A percentile compares a stretch with the other conserved stretches of the same genome.
phyloP scores from a whole-genome alignment of 1,140 invertebrate genomes.

The Drosophila sproati region DNA sequence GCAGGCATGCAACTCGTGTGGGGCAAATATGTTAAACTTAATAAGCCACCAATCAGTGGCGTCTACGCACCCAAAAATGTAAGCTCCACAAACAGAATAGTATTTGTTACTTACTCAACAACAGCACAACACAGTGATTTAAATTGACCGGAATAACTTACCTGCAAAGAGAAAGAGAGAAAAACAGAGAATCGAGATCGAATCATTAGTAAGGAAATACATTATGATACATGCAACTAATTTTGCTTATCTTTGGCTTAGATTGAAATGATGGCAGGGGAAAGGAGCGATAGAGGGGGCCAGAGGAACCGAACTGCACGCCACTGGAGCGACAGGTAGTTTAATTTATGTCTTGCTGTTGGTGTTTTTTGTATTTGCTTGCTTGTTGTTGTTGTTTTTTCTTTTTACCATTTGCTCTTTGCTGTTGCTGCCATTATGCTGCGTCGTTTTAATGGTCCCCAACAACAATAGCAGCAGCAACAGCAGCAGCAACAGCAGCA shows the following conservation, averaged over 20 bases:
- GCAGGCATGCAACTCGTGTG: slow-evolving; percentile 38
- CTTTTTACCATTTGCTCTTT: slow-evolving; percentile 35
- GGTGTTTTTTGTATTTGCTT: slow-evolving; percentile 27
- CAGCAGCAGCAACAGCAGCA: slow-evolving; percentile 19
- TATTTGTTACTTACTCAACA: slow-evolving; percentile 16
- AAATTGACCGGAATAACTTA: slow-evolving; percentile 48
- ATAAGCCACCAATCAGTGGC: slow-evolving; percentile 42
- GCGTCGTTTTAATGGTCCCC: slow-evolving; percentile 77
- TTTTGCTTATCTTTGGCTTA: slow-evolving; percentile 52
- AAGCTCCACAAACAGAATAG: not conserved
- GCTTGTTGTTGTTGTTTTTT: slow-evolving; percentile 16
- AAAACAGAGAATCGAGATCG: slow-evolving; percentile 28
- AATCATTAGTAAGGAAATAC: slow-evolving; percentile 57
- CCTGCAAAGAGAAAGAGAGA: slow-evolving; percentile 62
- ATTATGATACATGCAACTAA: slow-evolving; percentile 62
- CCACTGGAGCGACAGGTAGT: slow-evolving; percentile 76
- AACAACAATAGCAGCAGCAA: slow-evolving; percentile 41
- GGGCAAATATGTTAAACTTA: slow-evolving; percentile 48
- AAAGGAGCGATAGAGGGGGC: not conserved
- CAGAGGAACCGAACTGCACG: slow-evolving; percentile 15
- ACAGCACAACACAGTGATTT: slow-evolving; percentile 5
- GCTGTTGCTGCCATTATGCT: slow-evolving; percentile 78
- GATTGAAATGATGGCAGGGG: slow-evolving; percentile 14
- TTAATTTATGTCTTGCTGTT: slow-evolving; percentile 73
- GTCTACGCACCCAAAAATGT: slow-evolving; percentile 2